Evolutionary conservation across 2,888 invertebrate species (phyloP).

Genomic region (Tenodera sinensis): DNA sequence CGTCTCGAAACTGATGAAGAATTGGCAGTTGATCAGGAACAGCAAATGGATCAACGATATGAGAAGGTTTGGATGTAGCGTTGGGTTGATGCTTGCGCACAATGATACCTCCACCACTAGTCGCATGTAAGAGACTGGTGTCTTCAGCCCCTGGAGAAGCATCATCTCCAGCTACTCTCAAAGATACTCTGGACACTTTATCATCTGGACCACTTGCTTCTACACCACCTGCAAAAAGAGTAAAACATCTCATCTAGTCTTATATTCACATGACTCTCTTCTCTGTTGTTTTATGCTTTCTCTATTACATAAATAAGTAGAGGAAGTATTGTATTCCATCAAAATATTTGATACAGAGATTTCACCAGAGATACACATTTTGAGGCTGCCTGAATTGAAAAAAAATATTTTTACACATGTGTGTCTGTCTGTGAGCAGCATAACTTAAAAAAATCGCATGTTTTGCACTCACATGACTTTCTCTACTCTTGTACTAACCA

Average conservation of each 20-base stretch:
- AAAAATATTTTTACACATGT: too few relatives aligned
- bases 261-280: too few relatives aligned
- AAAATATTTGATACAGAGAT: too few relatives aligned
- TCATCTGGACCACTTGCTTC: background rate
- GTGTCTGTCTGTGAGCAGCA: too few relatives aligned
- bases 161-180: background rate
- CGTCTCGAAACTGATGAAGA: constrained; percentile 33
- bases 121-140: background rate
- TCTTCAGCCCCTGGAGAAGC: background rate
- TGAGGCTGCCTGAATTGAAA: too few relatives aligned
- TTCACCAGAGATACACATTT: too few relatives aligned
- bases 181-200: background rate
- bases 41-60: constrained; percentile 18
- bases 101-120: constrained; percentile 4
- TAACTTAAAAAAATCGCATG: too few relatives aligned
- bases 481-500: too few relatives aligned
- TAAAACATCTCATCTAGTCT: background rate
- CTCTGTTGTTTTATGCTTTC: too few relatives aligned
- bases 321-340: too few relatives aligned
- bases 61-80: background rate
- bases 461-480: too few relatives aligned
- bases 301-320: too few relatives aligned
- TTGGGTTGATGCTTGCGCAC: background rate
- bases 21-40: constrained; percentile 35
- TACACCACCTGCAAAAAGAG: background rate